Evolutionary conservation across 2,797 vertebrate genomes (phyloP), one percentile per base, ranked within the genome.

Genomic region (Iguana delicatissima): DNA sequence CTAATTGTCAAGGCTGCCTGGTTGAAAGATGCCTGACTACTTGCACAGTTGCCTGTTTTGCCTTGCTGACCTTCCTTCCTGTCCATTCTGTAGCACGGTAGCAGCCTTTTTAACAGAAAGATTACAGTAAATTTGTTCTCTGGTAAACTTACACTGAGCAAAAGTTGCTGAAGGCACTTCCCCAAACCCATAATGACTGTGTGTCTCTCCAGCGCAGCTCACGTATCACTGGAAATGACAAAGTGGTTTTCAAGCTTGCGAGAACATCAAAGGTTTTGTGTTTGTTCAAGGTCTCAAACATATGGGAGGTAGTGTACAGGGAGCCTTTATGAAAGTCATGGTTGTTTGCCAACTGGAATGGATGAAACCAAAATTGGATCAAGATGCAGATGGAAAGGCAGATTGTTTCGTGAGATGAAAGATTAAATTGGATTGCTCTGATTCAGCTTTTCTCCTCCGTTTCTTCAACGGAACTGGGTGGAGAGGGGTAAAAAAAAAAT

Each of bases 101-200:
- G 91, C 86, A 82, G 73, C 59, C 1, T 89, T 93, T 62, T 89
- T 94, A 94, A 95, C 95, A 94, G 64, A 91, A 94, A 93, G 91
- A 95, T 95, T 96, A 95, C 93, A 94, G 95, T 95, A 93, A 96
- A 96, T 96, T 96, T 96, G 95, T 96, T 95, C 94, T 94, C 83
- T 95, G 95, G 94, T 95, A 91, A 95, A 93, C 77, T 95, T 93
- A 92, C 93, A 96, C 94, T 93, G 77, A 90, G 95, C 86, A 80
- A 90, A 94, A 89, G 73, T 90, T 87, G 89, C 91, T 94, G 91
- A 92, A 96, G 92, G 95, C 94, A 91, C 90, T 95, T 95, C 90
- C 93, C 91, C 93, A 95, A 95, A 95, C 93, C 95, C 91, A 1
- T 89, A 95, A 94, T 95, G 94, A 95, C 85, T 90, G 93, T 22